Evolutionary conservation across 2,888 invertebrate genomes (phyloP), one percentile per base, ranked within the genome.

Genomic region (Morinoia aosen): DNA sequence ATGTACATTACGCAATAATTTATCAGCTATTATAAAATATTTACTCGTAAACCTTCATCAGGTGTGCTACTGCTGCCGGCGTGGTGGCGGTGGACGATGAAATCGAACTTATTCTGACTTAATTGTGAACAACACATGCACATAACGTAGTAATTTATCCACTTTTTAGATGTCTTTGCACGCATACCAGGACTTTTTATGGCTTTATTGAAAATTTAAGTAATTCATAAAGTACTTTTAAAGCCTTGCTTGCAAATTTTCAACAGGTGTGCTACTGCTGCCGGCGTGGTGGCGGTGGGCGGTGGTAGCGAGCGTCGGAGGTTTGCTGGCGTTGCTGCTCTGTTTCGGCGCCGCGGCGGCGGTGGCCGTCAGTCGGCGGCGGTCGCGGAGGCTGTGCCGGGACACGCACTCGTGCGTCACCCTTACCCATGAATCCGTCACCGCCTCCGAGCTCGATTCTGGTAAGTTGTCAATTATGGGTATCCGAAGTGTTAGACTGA

Each of bases 331-430:
- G 56, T 40, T 90, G 48, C 14, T 39, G 40, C 90, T 90, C 90
- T 76, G 76, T 33, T 76, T 76, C 25, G 90, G 90, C 8, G 93
- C 93, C 11, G 56, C 57, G 10, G 93, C 57, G 57, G 93, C 93
- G 3, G 58, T 57, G 16, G 93, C 93, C 7, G 57, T 39, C 19
- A 56, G 93, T 33, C 93, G 93, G n/a, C 5, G 93, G 25, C 39
- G 57, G 58, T 16, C 93, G 14, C 16, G 57, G 57, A 56, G 93
- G n/a, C n/a, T 93, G 57, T 93, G 93, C 33, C 56, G 93, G 25
- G 93, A 93, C 93, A 93, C 93, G 14, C 93, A 93, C 19, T 93
- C 93, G 57, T 93, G 93, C 58, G 93, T 93, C 57, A 48, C 93
- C 0, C 93, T 93, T 58, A 33, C 93, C 0, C 57, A 57, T 58